Evolutionary conservation across 1,140 invertebrate genomes (phyloP).

Genomic region (Melipona quadrifasciata): DNA sequence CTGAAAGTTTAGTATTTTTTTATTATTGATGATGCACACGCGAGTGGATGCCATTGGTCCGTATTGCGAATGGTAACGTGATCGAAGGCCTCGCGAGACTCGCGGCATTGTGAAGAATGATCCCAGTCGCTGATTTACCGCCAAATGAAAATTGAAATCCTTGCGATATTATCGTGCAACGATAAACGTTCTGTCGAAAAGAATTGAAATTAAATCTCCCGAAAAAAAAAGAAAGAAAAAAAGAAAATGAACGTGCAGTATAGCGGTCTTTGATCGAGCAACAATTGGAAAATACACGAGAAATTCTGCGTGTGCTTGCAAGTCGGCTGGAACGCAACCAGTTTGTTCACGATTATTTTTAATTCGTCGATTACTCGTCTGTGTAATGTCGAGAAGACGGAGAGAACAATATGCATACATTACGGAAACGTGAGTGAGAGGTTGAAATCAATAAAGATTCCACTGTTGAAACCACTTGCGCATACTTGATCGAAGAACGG

Average conservation of each 20-base stretch:
- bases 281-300: neutral
- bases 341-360: neutral
- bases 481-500: neutral
- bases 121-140: neutral
- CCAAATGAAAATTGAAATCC: neutral
- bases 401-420: neutral
- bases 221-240: no score
- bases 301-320: neutral
- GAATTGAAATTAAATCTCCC: neutral
- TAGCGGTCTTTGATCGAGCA: no score
- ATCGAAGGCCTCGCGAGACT: neutral
- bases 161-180: neutral
- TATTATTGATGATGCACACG: no score
- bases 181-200: neutral
- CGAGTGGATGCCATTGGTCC: no score
- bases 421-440: neutral
- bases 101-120: neutral
- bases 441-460: neutral
- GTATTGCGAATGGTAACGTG: neutral
- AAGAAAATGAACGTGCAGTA: no score
- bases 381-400: neutral
- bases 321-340: neutral
- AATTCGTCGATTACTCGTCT: neutral
- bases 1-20: no score
- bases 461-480: neutral